phyloP scores from a whole-genome alignment of 1,140 invertebrate species.

The Danaus plexippus region DNA sequence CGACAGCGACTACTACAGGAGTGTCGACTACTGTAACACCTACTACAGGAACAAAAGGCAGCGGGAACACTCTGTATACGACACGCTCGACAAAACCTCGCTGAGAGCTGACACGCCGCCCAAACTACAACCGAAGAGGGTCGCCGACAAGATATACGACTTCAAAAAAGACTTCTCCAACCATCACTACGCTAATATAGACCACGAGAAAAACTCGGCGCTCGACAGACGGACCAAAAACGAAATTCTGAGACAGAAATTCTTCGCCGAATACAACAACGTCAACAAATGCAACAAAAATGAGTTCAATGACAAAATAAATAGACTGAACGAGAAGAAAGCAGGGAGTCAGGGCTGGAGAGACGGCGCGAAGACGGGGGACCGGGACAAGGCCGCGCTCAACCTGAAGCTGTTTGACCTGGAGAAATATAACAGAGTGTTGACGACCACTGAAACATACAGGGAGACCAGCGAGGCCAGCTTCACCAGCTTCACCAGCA shows the following conservation, averaged over 20 bases:
- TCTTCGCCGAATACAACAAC: constrained; percentile 44
- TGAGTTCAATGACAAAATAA: constrained; percentile 52
- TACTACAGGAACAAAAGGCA: constrained; percentile 21
- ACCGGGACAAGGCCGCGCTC: constrained; percentile 50
- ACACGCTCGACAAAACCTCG: no score
- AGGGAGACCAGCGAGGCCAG: constrained; percentile 50
- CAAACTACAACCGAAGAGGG: constrained; percentile 44
- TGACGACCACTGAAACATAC: constrained; percentile 57
- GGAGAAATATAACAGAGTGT: constrained; percentile 55
- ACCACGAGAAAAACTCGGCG: constrained; percentile 29
- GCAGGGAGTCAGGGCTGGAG: constrained; percentile 64
- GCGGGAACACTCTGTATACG: constrained; percentile 19
- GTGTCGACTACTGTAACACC: constrained; percentile 52
- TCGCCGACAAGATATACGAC: constrained; percentile 52
- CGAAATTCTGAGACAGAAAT: constrained; percentile 49
- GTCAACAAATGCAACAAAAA: constrained; percentile 33
- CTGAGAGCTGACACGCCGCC: constrained; percentile 18
- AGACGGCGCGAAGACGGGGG: constrained; percentile 53
- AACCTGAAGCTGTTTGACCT: constrained; percentile 60
- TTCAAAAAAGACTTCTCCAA: constrained; percentile 63
- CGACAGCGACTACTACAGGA: constrained; percentile 66
- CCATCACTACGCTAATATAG: constrained; percentile 55
- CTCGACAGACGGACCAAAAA: constrained; percentile 44
- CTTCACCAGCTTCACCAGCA: constrained; percentile 64
- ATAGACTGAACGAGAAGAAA: constrained; percentile 51